Evolutionary conservation across 2,797 vertebrate genomes (phyloP), one percentile per base, ranked within the genome.

Genomic region (Morus bassanus): DNA sequence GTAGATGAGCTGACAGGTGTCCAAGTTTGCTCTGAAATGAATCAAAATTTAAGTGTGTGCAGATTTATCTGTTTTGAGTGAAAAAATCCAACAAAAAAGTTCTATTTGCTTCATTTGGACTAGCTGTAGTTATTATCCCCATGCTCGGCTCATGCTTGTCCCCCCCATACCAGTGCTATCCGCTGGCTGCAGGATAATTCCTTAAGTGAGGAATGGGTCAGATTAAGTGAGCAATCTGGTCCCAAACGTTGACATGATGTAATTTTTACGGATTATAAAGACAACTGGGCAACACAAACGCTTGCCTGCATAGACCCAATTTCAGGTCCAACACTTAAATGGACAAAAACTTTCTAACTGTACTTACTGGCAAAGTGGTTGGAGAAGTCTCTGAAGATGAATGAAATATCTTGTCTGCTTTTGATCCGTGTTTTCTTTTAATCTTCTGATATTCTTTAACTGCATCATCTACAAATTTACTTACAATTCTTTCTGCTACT

Each of bases 401-500:
- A 57, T 46, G 70, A 87, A 84, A 22, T 25, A 53, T 46, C 68
- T 72, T 64, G 63, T 91, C 79, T 88, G 61, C 74, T 69, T 96
- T 89, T 65, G 56, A 87, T 88, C 64, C 80, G 0, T 94, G 54
- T 78, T 96, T 95, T 81, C 89, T 94, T 92, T 92, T 97, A 56
- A 94, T 96, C 93, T 96, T 95, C 78, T 64, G 89, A 73, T 95
- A 96, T 89, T 96, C 96, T 82, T 95, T 93, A 75, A 96, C 65
- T 37, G 94, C 93, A 65, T 97, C 83, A 1, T 78, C 92, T 80
- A 96, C 92, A 79, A 96, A 90, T 85, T 96, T 94, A 73, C 65
- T 74, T 50, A 97, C 23, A 57, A 96, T 76, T 60, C 80, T 93
- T 65, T 95, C 77, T 80, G 88, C 89, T 90, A 48, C 89, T 19